Evolutionary conservation across 2,888 invertebrate genomes (phyloP), one percentile per base, ranked within the genome.

Genomic region (Ditylenchus weischeri): DNA sequence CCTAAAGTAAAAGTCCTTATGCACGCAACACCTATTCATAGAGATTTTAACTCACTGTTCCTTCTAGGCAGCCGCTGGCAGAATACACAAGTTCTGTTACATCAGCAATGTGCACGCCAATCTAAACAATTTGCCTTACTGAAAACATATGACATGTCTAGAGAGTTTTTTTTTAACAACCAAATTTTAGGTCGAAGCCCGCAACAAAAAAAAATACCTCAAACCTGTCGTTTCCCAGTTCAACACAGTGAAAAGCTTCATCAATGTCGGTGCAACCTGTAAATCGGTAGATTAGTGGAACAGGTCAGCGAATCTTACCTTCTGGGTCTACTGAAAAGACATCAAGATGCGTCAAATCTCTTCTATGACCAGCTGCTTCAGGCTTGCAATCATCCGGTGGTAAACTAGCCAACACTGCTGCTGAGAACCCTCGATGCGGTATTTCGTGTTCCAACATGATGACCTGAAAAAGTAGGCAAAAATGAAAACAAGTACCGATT

Each of bases 101-200:
- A 86, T 98, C 98, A 7, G 98, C 98, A 71, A 98, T 98, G 82
- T 98, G 98, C 0, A 98, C 96, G n/a, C 96, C 96, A 59, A 94
- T 15, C 51, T 51, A 23, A 51, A 51, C 6, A 15, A n/a, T n/a
- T n/a, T n/a, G n/a, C n/a, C n/a, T n/a, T n/a, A n/a, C n/a, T n/a
- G n/a, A n/a, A n/a, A n/a, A n/a, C n/a, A n/a, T n/a, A n/a, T n/a
- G n/a, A n/a, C n/a, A n/a, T n/a, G n/a, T n/a, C n/a, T n/a, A n/a
- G n/a, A n/a, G n/a, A n/a, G n/a, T n/a, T n/a, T n/a, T n/a, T n/a
- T n/a, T n/a, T n/a, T n/a, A n/a, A n/a, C n/a, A n/a, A n/a, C n/a
- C n/a, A n/a, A n/a, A n/a, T n/a, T n/a, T n/a, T n/a, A n/a, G n/a
- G n/a, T n/a, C n/a, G n/a, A n/a, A n/a, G n/a, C n/a, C n/a, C n/a